These are phyloP conservation scores for Temnothorax nylanderi DNA, from an alignment of 1,140 invertebrate genomes.

Conservation along the genomic window DNA sequence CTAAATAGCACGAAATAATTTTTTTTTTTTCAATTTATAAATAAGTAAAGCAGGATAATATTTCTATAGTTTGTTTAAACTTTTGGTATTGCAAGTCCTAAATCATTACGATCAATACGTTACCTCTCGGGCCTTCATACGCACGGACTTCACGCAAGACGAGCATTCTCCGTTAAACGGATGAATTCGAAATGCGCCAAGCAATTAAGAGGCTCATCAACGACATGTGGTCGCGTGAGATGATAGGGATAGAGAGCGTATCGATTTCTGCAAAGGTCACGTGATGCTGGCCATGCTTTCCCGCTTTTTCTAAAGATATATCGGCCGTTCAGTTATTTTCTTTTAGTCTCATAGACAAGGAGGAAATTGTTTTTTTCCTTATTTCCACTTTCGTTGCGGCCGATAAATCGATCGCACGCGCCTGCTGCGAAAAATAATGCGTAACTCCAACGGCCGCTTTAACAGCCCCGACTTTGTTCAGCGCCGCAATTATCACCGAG, in stretches of 20 bases:
- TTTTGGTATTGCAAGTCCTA: not conserved
- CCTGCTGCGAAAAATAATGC: conserved; percentile 56
- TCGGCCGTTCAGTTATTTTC: conserved; percentile 53
- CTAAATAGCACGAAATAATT: not conserved
- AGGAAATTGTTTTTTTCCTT: conserved; percentile 48
- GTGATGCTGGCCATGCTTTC: conserved; percentile 37
- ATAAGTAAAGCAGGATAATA: not conserved
- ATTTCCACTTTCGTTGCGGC: conserved; percentile 44
- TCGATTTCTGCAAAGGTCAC: conserved; percentile 65
- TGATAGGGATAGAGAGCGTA: conserved; percentile 39
- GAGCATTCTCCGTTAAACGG: not conserved
- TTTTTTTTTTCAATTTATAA: not conserved
- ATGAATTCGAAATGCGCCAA: not conserved
- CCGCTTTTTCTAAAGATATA: conserved; percentile 61
- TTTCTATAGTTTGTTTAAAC: not conserved
- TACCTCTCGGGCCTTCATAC: not conserved
- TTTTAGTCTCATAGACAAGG: conserved; percentile 52
- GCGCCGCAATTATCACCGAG: conserved; percentile 7
- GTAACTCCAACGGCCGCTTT: conserved; percentile 26
- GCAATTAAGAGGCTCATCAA: conserved; percentile 34
- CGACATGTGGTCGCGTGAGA: conserved; percentile 31
- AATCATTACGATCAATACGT: not conserved
- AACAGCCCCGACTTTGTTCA: conserved; percentile 33
- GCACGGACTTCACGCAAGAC: not conserved
- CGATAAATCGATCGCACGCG: conserved; percentile 64